Evolutionary conservation across 2,113 vertebrate species (phyloP).

Genomic region (Hypomesus transpacificus): DNA sequence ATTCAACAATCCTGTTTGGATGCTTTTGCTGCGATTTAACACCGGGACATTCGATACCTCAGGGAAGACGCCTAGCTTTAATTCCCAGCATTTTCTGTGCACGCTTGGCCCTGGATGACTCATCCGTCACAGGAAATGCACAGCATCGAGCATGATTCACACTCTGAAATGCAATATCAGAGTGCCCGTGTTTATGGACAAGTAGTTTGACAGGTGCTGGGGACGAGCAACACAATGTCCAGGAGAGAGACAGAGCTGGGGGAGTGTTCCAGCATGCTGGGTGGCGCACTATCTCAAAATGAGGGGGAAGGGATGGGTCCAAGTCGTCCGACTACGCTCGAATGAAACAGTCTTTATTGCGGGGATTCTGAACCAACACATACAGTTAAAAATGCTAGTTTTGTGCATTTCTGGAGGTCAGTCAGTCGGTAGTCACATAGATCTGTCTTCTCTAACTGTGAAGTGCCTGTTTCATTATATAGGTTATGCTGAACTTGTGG

Average conservation of each 20-base stretch:
- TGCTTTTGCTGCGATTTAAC: background rate
- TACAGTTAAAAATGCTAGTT: no score
- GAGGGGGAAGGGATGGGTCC: no score
- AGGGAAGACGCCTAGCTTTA: background rate
- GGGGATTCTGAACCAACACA: no score
- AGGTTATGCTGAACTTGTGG: background rate
- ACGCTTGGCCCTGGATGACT: constrained; percentile 11
- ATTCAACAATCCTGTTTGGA: background rate
- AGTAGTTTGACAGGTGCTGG: background rate
- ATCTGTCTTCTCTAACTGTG: no score
- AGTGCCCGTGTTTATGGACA: constrained; percentile 8
- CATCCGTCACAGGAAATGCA: constrained; percentile 19
- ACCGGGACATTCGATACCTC: background rate
- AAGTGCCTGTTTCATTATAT: no score
- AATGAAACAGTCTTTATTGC: no score
- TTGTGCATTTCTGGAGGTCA: no score
- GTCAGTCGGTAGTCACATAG: no score
- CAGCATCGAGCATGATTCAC: constrained; percentile 12
- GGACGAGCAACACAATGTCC: background rate
- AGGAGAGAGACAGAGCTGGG: constrained; percentile 4
- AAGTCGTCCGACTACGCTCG: no score
- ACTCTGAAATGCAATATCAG: constrained; percentile 23
- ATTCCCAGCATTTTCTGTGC: background rate
- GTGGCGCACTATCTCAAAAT: no score
- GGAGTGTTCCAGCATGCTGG: no score